Conservation (phyloP, 2,113 vertebrate genomes). For the Raja brachyura region DNA sequence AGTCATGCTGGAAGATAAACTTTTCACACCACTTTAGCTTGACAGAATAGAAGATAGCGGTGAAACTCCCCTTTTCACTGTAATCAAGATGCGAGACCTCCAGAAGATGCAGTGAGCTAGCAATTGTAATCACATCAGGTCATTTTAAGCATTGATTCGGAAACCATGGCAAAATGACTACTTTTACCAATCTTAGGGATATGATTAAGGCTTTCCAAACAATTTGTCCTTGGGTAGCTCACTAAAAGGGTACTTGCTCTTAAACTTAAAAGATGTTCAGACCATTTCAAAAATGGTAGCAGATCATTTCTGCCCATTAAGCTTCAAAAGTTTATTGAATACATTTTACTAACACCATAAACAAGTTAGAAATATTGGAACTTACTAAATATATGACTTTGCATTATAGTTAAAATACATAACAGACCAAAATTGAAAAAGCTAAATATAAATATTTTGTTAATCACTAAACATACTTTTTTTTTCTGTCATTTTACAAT, state of each 20-base stretch:
- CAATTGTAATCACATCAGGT: slow-evolving; percentile 12
- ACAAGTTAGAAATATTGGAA: not conserved
- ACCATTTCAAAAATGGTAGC: not conserved
- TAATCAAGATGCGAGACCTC: not conserved
- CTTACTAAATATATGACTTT: not conserved
- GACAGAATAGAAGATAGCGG: not conserved
- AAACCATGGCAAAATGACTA: not conserved
- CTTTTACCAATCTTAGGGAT: not conserved
- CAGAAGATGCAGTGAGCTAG: not conserved
- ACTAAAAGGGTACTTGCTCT: not conserved
- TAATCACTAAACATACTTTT: not conserved
- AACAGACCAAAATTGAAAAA: slow-evolving; percentile 12
- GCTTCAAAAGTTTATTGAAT: not conserved
- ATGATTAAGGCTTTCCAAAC: not conserved
- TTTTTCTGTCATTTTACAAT: too few species aligned
- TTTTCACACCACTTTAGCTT: slow-evolving; percentile 1
- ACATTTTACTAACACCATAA: not conserved
- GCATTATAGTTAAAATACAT: not conserved
- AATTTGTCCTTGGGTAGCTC: not conserved
- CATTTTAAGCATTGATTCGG: not conserved
- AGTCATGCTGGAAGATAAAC: not conserved
- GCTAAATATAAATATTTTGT: not conserved
- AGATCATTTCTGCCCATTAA: not conserved
- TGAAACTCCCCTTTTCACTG: not conserved
- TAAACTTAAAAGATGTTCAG: not conserved